phyloP scores from a whole-genome alignment of 2,113 vertebrate species.

The Syngnathus floridae region DNA sequence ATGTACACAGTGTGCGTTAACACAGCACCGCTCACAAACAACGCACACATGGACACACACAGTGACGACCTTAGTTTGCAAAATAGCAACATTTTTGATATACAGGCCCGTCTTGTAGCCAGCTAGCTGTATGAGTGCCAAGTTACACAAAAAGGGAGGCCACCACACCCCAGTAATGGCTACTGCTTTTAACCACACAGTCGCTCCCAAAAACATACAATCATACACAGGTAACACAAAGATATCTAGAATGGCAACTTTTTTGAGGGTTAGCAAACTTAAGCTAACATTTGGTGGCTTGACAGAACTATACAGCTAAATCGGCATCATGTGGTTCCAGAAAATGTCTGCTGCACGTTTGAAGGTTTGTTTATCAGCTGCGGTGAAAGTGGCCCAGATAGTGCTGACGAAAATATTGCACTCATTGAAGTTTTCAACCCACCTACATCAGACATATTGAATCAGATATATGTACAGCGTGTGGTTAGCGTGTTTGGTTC shows the following conservation, averaged over 20 bases:
- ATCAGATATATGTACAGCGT: not conserved
- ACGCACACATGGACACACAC: slow-evolving; percentile 17
- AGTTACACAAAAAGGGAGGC: slow-evolving; percentile 30
- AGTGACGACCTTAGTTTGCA: slow-evolving; percentile 38
- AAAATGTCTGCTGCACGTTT: not conserved
- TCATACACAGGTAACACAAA: slow-evolving; percentile 8
- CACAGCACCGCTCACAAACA: slow-evolving; percentile 23
- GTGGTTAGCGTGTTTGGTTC: not conserved
- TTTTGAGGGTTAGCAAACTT: not conserved
- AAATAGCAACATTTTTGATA: slow-evolving; percentile 48
- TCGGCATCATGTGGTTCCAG: not conserved
- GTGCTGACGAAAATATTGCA: not conserved
- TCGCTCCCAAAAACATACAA: slow-evolving; percentile 4
- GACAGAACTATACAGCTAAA: not conserved
- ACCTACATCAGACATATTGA: not conserved
- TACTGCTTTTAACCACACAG: slow-evolving; percentile 33
- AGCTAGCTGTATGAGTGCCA: slow-evolving; percentile 29
- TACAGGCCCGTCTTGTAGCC: slow-evolving; percentile 22
- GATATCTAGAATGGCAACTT: too few species aligned
- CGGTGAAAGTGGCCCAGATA: not conserved
- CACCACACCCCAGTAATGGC: slow-evolving; percentile 43
- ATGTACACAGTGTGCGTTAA: slow-evolving; percentile 37
- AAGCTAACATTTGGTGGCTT: not conserved
- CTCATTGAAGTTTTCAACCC: not conserved
- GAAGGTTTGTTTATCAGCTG: not conserved